Conservation (phyloP, 2,888 invertebrate genomes). For the Pedicia rivosa region DNA sequence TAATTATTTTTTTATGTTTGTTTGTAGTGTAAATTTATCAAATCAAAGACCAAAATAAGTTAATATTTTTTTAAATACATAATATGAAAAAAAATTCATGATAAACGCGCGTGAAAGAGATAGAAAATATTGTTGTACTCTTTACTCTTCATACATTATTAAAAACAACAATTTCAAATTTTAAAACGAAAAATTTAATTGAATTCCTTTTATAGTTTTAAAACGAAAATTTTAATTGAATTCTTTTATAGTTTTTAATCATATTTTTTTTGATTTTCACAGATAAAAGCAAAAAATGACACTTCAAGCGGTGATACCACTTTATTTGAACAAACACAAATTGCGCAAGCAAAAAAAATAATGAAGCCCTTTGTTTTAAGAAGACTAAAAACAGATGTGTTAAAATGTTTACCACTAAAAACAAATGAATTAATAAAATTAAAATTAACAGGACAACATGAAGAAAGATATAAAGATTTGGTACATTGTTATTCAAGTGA, state of each 20-base stretch:
- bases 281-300: slow-evolving; percentile 32
- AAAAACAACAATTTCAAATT: too few relatives aligned
- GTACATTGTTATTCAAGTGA: slow-evolving; percentile 48
- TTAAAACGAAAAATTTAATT: too few relatives aligned
- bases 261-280: slow-evolving; percentile 13
- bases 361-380: slow-evolving; percentile 92
- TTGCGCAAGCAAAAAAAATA: slow-evolving; percentile 84
- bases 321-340: slow-evolving; percentile 77
- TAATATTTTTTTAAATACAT: too few relatives aligned
- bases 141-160: too few relatives aligned
- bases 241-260: slow-evolving; percentile 12
- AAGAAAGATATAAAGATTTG: slow-evolving; percentile 57
- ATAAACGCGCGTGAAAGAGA: too few relatives aligned
- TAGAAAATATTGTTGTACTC: too few relatives aligned
- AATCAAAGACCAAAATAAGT: too few relatives aligned
- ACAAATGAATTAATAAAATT: slow-evolving; percentile 46
- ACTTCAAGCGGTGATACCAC: slow-evolving; percentile 43
- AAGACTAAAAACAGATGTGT: slow-evolving; percentile 72
- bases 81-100: too few relatives aligned
- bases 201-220: too few relatives aligned
- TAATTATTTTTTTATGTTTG: slow-evolving; percentile 12
- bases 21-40: slow-evolving; percentile 12
- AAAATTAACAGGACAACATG: slow-evolving; percentile 55
- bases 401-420: slow-evolving; percentile 74
- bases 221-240: too few relatives aligned